Evolutionary conservation across 2,888 invertebrate species (phyloP).

Genomic region (Bruchidius siliquastri): DNA sequence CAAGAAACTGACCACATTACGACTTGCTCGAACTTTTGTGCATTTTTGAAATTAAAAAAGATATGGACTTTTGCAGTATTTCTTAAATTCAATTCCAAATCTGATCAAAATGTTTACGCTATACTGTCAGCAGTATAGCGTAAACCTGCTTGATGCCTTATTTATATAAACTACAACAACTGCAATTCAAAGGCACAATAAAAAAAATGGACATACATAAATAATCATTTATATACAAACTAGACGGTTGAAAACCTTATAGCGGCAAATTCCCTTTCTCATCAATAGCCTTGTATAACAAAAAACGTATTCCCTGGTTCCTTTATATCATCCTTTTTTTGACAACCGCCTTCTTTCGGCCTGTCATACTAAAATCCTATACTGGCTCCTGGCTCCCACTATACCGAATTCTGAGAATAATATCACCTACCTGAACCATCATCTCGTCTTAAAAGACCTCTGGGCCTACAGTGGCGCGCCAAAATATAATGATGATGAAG

Average conservation of each 20-base stretch:
- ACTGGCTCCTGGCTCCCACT: neutral
- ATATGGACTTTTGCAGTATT: no score
- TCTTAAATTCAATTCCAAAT: no score
- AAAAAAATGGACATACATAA: neutral
- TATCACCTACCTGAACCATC: neutral
- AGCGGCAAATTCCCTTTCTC: neutral
- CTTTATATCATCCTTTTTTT: neutral
- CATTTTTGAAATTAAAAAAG: no score
- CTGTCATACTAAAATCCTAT: neutral
- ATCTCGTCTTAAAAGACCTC: neutral
- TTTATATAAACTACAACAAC: no score
- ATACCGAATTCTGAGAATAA: neutral
- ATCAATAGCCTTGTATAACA: neutral
- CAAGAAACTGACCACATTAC: no score
- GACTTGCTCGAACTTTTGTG: no score
- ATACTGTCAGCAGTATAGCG: no score
- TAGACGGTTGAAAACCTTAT: neutral
- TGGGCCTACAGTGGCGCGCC: neutral
- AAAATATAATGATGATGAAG: neutral
- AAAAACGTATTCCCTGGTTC: neutral
- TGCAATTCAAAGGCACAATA: no score
- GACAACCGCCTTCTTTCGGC: neutral
- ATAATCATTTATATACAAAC: neutral
- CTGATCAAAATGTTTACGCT: no score
- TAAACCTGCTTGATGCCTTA: no score